Conservation (phyloP, 2,888 invertebrate genomes). For the Hypolimnas misippus region DNA sequence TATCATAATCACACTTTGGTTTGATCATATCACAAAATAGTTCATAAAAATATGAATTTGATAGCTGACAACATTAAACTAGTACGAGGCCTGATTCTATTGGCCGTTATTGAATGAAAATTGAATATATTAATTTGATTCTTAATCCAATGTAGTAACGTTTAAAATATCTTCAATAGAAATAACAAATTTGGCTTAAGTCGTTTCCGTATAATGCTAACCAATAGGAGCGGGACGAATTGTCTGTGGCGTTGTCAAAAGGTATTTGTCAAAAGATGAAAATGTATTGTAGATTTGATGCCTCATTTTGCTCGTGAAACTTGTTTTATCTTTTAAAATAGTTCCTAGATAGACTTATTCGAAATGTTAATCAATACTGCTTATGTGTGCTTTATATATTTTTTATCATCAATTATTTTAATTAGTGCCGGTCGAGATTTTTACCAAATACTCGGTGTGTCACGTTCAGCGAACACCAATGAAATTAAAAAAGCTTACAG, state of each 20-base stretch:
- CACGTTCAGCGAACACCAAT: slow-evolving; percentile 93
- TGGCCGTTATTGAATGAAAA: slow-evolving; percentile 44
- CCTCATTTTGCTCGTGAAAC: slow-evolving; percentile 48
- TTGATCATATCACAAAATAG: background rate
- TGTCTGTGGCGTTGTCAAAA: slow-evolving; percentile 56
- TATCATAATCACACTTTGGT: no score
- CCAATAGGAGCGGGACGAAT: slow-evolving; percentile 76
- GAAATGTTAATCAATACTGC: slow-evolving; percentile 71
- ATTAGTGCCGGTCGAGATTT: slow-evolving; percentile 92
- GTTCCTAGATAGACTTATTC: slow-evolving; percentile 57
- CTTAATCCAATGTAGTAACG: slow-evolving; percentile 21
- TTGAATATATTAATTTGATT: slow-evolving; percentile 19
- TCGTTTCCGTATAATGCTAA: slow-evolving; percentile 19
- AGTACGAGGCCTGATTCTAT: slow-evolving; percentile 54
- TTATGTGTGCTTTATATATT: slow-evolving; percentile 70
- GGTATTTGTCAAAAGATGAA: slow-evolving; percentile 58
- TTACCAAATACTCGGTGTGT: slow-evolving; percentile 95
- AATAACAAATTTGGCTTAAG: slow-evolving; percentile 38
- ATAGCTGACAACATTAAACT: slow-evolving; percentile 22
- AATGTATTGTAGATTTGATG: slow-evolving; percentile 57
- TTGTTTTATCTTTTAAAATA: slow-evolving; percentile 55
- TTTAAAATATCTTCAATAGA: slow-evolving; percentile 20
- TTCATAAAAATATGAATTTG: background rate
- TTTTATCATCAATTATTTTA: slow-evolving; percentile 65
- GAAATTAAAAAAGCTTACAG: slow-evolving; percentile 99